Base-by-base conservation (phyloP, 2,113 vertebrate species). In the Ailurus styani region DNA sequence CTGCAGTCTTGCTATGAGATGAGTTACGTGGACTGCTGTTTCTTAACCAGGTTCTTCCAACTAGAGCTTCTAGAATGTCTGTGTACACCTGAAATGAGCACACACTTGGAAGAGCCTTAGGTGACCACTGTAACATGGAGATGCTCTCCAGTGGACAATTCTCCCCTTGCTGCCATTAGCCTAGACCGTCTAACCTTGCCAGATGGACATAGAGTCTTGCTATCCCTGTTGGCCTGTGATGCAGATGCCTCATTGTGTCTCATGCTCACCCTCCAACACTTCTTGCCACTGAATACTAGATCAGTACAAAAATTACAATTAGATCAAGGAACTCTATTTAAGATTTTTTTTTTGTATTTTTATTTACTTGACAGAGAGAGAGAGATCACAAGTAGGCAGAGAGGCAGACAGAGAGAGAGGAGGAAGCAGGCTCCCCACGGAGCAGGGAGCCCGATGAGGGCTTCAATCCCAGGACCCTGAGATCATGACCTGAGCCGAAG, bases 231-330 rank as follows among this genome's bases (percentile, higher is more conserved):
- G 27, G 25, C 27, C 23, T 75, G 62, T 25, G 25, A 42, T 7
- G 23, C 1, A 64, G 20, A n/a, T 4, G 1, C 15, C 1, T 0
- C 37, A 7, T 68, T 4, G 25, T 18, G 31, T 14, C 50, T 75
- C 8, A 40, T 3, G 18, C 9, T 78, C 27, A 55, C 1, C 25
- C 66, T 2, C 52, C 23, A 93, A 18, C 12, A 83, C 37, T 93
- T 66, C 23, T 14, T 52, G 12, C 45, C 18, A 78, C 29, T 37
- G 52, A 93, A 93, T 6, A 21, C 7, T 31, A 86, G 40, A 12
- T n/a, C 31, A 54, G 20, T 18, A 77, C n/a, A 13, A 91, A 18
- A 86, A 84, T 11, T 52, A 73, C 4, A 92, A 64, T 66, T 83
- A 70, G 42, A 62, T 60, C 5, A 84, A 77, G 29, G 57, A 84